phyloP scores from a whole-genome alignment of 2,113 vertebrate genomes.

The Crotalus tigris region DNA sequence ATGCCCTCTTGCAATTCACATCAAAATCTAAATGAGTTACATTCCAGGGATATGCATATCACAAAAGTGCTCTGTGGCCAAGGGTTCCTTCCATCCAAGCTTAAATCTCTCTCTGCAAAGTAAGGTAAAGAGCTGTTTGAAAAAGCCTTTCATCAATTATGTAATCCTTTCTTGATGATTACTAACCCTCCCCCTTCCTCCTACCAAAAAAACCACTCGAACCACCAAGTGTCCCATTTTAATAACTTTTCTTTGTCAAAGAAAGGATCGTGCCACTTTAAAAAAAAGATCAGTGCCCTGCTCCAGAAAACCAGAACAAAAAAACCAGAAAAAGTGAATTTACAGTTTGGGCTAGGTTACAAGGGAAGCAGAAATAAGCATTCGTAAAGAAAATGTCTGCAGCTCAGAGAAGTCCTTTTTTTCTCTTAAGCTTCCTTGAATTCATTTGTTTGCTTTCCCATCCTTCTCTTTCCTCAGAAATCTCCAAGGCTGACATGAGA shows the following conservation, averaged over 20 bases:
- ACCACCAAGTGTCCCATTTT: background rate
- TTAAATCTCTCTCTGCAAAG: background rate
- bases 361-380: background rate
- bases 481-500: background rate
- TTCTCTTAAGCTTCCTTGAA: background rate
- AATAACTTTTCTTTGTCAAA: background rate
- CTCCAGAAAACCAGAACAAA: background rate
- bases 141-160: constrained; percentile 3
- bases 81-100: background rate
- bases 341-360: background rate
- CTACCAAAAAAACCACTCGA: background rate
- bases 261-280: background rate
- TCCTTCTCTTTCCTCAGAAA: background rate
- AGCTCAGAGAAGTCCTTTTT: background rate
- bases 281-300: background rate
- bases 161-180: background rate
- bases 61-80: background rate
- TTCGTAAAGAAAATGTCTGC: background rate
- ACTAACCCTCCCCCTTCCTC: background rate
- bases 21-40: constrained; percentile 8
- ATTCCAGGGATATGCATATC: background rate
- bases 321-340: background rate
- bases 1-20: background rate
- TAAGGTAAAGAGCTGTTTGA: background rate
- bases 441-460: background rate